Base-by-base conservation (phyloP, 2,113 vertebrate species). In the Ibidorhyncha struthersii region DNA sequence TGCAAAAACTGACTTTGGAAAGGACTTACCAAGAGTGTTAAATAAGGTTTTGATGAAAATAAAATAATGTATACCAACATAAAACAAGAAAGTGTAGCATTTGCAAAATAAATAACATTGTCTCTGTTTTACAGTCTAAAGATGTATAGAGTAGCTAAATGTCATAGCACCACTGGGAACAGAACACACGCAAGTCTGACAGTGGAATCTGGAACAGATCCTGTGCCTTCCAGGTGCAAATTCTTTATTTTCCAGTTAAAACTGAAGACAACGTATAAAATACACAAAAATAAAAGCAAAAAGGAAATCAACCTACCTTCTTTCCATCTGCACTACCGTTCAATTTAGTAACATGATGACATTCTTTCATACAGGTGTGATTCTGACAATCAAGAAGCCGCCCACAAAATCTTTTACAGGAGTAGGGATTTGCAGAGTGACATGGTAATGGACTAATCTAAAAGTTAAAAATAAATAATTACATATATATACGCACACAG, bases 401-500 rank as follows among this genome's bases (percentile, higher is more conserved):
- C 38, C 99, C 99, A 93, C 99, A 99, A 45, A 78, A 67, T 47
- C 99, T 98, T 70, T 97, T 98, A 85, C 99, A 99, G 10, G 99
- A 99, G 85, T 98, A 99, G 9, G 99, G 98, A 30, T 96, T 97
- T 47, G 96, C 96, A 66, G 96, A 86, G 90, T 99, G 98, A 93
- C 99, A 99, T 3, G 98, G 98, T 9, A 99, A 93, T 0, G 97
- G 98, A 91, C 97, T 99, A 78, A 98, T 94, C 99, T 99, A 79
- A 20, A 97, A 96, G 56, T 86, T 87, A 74, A 74, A 96, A 65
- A 89, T 16, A 53, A 70, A 70, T n/a, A 55, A 74, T 45, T 93
- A 86, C 78, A 45, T 14, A 29, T 4, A 84, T 1, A 62, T 4
- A 36, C 14, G 47, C 14, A 86, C 3, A 15, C 15, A 86, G 27